Percentiles rank a stretch among this genome's conserved stretches.
Evolutionary conservation across 2,888 invertebrate species (phyloP).

Genomic region (Lacanobia wlatinum): DNA sequence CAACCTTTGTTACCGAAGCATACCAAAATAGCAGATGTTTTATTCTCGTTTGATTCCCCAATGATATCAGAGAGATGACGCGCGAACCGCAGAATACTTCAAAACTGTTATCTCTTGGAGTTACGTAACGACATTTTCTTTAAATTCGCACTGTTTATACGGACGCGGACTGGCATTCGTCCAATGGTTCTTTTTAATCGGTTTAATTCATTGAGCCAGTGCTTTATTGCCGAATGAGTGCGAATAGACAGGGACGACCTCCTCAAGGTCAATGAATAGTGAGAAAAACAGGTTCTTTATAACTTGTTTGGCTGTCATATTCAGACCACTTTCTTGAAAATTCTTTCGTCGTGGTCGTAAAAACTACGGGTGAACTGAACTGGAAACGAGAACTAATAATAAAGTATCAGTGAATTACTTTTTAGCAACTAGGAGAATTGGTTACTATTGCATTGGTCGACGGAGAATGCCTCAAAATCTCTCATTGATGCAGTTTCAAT

Average conservation of each 20-base stretch:
- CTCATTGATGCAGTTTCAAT: slow-evolving; percentile 11
- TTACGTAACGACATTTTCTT: slow-evolving; percentile 88
- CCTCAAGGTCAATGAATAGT: slow-evolving; percentile 83
- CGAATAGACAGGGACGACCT: slow-evolving; percentile 85
- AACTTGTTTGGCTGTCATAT: slow-evolving; percentile 65
- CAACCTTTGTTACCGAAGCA: slow-evolving; percentile 19
- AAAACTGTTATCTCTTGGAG: slow-evolving; percentile 68
- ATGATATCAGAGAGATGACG: slow-evolving; percentile 58
- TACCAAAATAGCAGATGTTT: slow-evolving; percentile 50
- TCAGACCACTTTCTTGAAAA: slow-evolving; percentile 68
- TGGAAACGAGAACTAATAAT: slow-evolving; percentile 6
- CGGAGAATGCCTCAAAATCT: neutral
- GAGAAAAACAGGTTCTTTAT: slow-evolving; percentile 68
- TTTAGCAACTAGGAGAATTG: neutral
- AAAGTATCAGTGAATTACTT: slow-evolving; percentile 9
- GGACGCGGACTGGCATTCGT: slow-evolving; percentile 83
- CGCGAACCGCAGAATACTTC: slow-evolving; percentile 60
- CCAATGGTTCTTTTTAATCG: slow-evolving; percentile 89
- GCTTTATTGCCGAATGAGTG: slow-evolving; percentile 84
- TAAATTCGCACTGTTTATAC: slow-evolving; percentile 88
- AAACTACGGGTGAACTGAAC: slow-evolving; percentile 20
- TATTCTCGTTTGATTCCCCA: slow-evolving; percentile 43
- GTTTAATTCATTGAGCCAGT: slow-evolving; percentile 88
- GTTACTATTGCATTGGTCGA: neutral
- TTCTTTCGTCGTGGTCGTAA: slow-evolving; percentile 38